Evolutionary conservation across 1,140 invertebrate genomes (phyloP).

Genomic region (Drosophila sturtevanti): DNA sequence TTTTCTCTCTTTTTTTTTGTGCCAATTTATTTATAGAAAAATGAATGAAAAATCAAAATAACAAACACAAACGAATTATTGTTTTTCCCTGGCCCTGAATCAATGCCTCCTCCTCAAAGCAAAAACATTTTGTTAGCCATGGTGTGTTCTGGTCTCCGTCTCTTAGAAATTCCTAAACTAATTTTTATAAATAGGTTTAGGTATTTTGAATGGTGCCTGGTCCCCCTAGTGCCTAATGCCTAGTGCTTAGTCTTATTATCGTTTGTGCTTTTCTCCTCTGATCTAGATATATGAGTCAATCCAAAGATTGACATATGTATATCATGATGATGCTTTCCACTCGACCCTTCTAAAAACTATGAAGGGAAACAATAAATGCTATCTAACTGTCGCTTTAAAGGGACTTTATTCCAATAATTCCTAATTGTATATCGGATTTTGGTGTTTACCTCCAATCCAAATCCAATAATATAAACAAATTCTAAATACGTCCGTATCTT

Average conservation of each 20-base stretch:
- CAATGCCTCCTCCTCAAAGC: background rate
- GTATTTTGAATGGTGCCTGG: slow-evolving; percentile 24
- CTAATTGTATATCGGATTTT: too few species aligned
- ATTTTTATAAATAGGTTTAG: slow-evolving; percentile 10
- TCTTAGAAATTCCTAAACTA: slow-evolving; percentile 8
- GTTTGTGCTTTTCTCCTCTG: background rate
- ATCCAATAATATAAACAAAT: too few species aligned
- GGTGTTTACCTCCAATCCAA: too few species aligned
- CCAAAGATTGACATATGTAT: too few species aligned
- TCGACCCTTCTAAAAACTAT: too few species aligned
- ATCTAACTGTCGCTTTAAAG: too few species aligned
- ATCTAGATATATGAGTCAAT: background rate
- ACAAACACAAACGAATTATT: slow-evolving; percentile 25
- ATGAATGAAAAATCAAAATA: slow-evolving; percentile 66
- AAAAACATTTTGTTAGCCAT: slow-evolving; percentile 11
- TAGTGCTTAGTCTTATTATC: background rate
- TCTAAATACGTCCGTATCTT: too few species aligned
- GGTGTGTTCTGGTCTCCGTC: slow-evolving; percentile 15
- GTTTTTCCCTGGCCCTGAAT: background rate
- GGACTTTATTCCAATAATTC: too few species aligned
- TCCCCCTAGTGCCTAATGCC: background rate
- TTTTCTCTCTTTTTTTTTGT: slow-evolving; percentile 21
- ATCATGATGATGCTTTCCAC: too few species aligned
- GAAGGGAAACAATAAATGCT: too few species aligned
- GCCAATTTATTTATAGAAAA: slow-evolving; percentile 47